Evolutionary conservation across 2,113 vertebrate species (phyloP).

Genomic region (Lates calcarifer): DNA sequence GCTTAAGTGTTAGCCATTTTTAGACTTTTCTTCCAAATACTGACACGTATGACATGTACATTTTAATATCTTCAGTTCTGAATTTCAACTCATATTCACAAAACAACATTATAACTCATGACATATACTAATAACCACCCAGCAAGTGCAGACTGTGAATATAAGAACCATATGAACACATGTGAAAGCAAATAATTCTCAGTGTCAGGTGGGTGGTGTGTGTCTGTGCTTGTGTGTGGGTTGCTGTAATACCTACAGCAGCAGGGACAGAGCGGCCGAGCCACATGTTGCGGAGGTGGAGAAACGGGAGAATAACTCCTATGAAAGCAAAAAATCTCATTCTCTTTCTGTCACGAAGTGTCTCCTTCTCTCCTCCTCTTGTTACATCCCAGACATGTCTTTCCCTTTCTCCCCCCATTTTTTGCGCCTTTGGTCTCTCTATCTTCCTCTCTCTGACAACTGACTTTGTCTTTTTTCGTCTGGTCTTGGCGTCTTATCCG

Average conservation of each 20-base stretch:
- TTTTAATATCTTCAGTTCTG: background rate
- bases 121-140: background rate
- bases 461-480: slow-evolving; percentile 17
- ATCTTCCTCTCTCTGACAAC: slow-evolving; percentile 12
- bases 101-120: background rate
- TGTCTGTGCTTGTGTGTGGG: slow-evolving; percentile 48
- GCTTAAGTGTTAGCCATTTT: background rate
- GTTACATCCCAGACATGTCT: slow-evolving; percentile 7
- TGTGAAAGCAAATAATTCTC: background rate
- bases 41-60: background rate
- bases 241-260: slow-evolving; percentile 63
- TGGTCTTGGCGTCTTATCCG: slow-evolving; percentile 33
- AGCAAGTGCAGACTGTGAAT: slow-evolving; percentile 4
- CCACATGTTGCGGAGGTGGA: slow-evolving; percentile 81
- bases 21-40: background rate
- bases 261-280: slow-evolving; percentile 49
- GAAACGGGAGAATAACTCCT: slow-evolving; percentile 73
- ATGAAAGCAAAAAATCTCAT: slow-evolving; percentile 57
- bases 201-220: slow-evolving; percentile 20
- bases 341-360: slow-evolving; percentile 52
- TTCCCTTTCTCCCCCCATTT: slow-evolving; percentile 13
- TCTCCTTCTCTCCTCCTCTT: slow-evolving; percentile 31
- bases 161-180: slow-evolving; percentile 12
- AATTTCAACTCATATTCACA: background rate
- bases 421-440: slow-evolving; percentile 18